Evolutionary conservation across 2,113 vertebrate genomes (phyloP).

Genomic region (Mustela nigripes): DNA sequence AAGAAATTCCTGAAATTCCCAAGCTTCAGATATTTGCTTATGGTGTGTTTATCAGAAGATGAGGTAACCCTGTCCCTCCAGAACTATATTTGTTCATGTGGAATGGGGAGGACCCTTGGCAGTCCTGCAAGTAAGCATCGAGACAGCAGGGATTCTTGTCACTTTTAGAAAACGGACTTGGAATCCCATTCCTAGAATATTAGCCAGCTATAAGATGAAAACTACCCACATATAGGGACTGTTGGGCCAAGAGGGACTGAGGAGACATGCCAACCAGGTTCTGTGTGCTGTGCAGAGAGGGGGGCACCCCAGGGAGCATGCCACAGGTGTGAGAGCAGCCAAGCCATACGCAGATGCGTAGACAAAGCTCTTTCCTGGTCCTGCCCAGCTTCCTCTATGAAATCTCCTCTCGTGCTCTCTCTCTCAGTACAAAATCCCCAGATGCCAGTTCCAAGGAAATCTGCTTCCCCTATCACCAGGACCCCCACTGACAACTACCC

Average conservation of each 20-base stretch:
- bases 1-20: not conserved
- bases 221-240: not conserved
- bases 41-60: not conserved
- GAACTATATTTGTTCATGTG: no score
- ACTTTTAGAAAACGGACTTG: not conserved
- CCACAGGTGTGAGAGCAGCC: rapidly evolving
- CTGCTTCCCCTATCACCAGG: not conserved
- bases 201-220: not conserved
- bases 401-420: no score
- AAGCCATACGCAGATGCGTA: rapidly evolving
- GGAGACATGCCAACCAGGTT: rapidly evolving
- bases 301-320: rapidly evolving
- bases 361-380: not conserved
- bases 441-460: not conserved
- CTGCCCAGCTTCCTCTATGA: not conserved
- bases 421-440: not conserved
- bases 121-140: not conserved
- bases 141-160: not conserved
- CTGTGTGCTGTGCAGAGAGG: no score
- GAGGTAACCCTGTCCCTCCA: not conserved
- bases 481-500: not conserved
- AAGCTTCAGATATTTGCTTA: not conserved
- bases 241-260: not conserved
- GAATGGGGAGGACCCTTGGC: rapidly evolving
- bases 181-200: not conserved